Percentiles rank a stretch among this genome's conserved stretches.
Evolutionary conservation across 1,140 invertebrate species (phyloP).

Genomic region (Olivierus martensii): DNA sequence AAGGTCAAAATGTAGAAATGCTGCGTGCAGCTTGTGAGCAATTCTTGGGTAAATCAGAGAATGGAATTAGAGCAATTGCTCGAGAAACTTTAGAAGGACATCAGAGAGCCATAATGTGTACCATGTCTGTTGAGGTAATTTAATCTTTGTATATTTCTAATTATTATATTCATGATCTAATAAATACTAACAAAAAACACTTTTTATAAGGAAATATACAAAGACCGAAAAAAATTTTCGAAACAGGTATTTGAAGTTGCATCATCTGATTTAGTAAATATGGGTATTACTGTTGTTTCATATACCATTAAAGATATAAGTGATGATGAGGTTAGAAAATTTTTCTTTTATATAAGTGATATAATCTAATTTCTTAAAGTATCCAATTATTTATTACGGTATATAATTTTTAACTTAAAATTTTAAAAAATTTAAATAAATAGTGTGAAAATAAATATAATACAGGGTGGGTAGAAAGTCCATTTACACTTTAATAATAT

Average conservation of each 20-base stretch:
- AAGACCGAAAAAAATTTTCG: slow-evolving; percentile 96
- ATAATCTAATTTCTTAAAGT: too few species aligned
- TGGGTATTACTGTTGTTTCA: slow-evolving; percentile 96
- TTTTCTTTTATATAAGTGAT: too few species aligned
- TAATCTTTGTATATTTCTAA: neutral
- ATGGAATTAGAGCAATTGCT: slow-evolving; percentile 83
- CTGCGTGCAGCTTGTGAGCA: slow-evolving; percentile 89
- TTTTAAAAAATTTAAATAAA: too few species aligned
- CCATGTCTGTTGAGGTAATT: slow-evolving; percentile 86
- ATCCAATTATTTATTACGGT: too few species aligned
- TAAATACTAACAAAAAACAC: too few species aligned
- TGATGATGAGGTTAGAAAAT: slow-evolving; percentile 80
- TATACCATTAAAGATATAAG: slow-evolving; percentile 95
- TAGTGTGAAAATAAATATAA: too few species aligned
- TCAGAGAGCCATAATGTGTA: slow-evolving; percentile 95
- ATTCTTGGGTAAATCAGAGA: slow-evolving; percentile 81
- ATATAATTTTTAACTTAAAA: too few species aligned
- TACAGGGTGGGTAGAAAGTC: too few species aligned
- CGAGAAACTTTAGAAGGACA: slow-evolving; percentile 93
- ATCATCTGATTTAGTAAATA: slow-evolving; percentile 89
- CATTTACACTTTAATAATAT: too few species aligned
- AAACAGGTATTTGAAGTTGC: slow-evolving; percentile 89
- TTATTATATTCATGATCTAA: too few species aligned
- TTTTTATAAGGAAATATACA: slow-evolving; percentile 73
- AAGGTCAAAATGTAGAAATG: slow-evolving; percentile 96